Base-by-base conservation (phyloP, 2,888 invertebrate species). In the Chloroclystis v-ata region DNA sequence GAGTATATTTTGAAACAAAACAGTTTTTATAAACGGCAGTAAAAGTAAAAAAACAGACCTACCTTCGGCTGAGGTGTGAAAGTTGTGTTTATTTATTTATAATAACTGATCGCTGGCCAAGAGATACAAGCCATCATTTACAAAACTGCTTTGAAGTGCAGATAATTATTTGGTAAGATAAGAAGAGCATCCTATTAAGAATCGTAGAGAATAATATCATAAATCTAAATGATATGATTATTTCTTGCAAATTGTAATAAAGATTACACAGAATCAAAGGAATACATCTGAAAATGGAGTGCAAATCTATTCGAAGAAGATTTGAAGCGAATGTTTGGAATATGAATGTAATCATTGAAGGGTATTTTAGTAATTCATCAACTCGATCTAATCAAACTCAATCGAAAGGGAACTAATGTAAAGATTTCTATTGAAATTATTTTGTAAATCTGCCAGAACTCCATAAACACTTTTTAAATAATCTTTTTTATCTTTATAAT, bases 31-130 rank as follows among this genome's bases (percentile, higher is more conserved):
- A 43, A 30, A 43, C 29, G 11, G 45, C 42, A 43, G 45, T 57
- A 57, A 57, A 53, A 49, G 50, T 43, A 37, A 49, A 52, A 47
- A 37, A 28, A 43, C 29, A 29, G 40, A 42, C 32, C 40, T 50
- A 46, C 45, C 46, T 43, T 20, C 39, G 35, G 2, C 13, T 14
- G 43, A 50, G 35, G 51, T 57, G 48, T 49, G 50, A 54, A 56
- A 52, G 43, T 40, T 5, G 16, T 28, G 40, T 51, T 50, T 59
- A 52, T 60, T 57, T 58, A 53, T 59, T 61, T 50, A 52, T 53
- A 43, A 47, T 37, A 28, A 44, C 52, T 54, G 54, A 50, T 49
- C 30, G 47, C 35, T 37, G 28, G 56, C 47, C 58, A 61, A 56
- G 44, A 54, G 28, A 43, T 14, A 33, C 32, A 10, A 33, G 14